Base-by-base conservation (phyloP, 2,113 vertebrate genomes). In the Melanocharis versteri region DNA sequence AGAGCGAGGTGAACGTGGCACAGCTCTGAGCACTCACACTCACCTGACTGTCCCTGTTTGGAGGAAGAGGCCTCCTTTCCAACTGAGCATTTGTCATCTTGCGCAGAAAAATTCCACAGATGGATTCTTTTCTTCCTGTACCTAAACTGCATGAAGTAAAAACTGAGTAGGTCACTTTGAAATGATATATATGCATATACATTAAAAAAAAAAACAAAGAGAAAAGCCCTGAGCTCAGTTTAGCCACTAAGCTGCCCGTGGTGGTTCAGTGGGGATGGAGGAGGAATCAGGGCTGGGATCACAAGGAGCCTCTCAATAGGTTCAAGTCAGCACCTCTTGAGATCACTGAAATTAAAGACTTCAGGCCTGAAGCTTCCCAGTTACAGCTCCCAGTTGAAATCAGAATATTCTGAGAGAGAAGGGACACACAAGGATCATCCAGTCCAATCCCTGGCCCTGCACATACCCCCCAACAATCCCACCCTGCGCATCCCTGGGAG, bases 1-100 rank as follows among this genome's bases (percentile, higher is more conserved):
- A 50, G 42, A 65, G 13, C 0, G 1, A 70, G 31, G 44, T 27
- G 68, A 50, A 7, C 2, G 1, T 4, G 30, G 44, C 24, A 26
- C 6, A 73, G 33, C 56, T 83, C 80, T 20, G 10, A 61, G 57
- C 40, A 84, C 30, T 68, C 39, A 28, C 3, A 9, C 13, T 7
- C 15, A 16, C 54, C 47, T 33, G 66, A 5, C 45, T 53, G 6
- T 13, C n/a, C 35, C 33, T 47, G 19, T 6, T 17, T 39, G 57
- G 62, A 35, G 45, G 19, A 56, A 89, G 33, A 39, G 72, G 15
- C 8, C 31, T 28, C 40, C 47, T 89, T 83, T 42, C n/a, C 64
- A 83, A 30, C 9, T 2, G 21, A 65, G 17, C 14, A 6, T 56
- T 79, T 80, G 45, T 30, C 35, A 61, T 21, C 47, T 37, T 31